These are phyloP conservation scores for Yponomeuta evonymella DNA, from an alignment of 2,888 invertebrate species.

Conservation along the genomic window DNA sequence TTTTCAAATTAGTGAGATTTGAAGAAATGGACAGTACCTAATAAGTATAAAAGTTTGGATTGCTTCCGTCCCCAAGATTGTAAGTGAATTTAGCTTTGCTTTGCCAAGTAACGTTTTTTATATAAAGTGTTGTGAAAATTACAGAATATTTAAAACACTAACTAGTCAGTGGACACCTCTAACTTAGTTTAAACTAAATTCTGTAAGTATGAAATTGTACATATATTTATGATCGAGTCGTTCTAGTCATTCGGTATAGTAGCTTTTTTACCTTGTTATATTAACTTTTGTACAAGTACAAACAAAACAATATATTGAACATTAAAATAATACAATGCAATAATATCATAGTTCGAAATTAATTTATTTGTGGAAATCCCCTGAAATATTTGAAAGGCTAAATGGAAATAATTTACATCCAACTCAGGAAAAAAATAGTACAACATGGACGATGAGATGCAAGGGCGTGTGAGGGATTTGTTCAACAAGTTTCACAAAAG, in stretches of 20 bases:
- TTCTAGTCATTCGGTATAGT: slow-evolving; percentile 62
- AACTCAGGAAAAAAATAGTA: no score
- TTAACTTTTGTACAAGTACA: slow-evolving; percentile 34
- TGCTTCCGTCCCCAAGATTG: slow-evolving; percentile 4
- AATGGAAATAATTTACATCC: no score
- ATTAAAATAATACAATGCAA: slow-evolving; percentile 30
- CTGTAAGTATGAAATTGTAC: slow-evolving; percentile 26
- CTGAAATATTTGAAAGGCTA: neutral
- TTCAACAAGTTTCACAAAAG: no score
- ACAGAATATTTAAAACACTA: slow-evolving; percentile 23
- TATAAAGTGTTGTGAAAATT: neutral
- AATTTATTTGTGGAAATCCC: neutral
- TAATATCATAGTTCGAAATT: neutral
- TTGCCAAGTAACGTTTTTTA: neutral
- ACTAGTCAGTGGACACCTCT: slow-evolving; percentile 58
- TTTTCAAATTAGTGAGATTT: slow-evolving; percentile 45
- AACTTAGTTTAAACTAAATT: slow-evolving; percentile 28
- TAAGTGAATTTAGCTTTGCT: neutral
- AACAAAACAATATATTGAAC: slow-evolving; percentile 25
- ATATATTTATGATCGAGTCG: slow-evolving; percentile 39
- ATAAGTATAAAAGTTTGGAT: slow-evolving; percentile 20
- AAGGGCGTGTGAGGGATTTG: no score
- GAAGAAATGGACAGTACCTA: slow-evolving; percentile 23
- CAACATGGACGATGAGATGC: no score
- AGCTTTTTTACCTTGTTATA: slow-evolving; percentile 41